phyloP scores from a whole-genome alignment of 1,140 invertebrate genomes.

The Riptortus pedestris region DNA sequence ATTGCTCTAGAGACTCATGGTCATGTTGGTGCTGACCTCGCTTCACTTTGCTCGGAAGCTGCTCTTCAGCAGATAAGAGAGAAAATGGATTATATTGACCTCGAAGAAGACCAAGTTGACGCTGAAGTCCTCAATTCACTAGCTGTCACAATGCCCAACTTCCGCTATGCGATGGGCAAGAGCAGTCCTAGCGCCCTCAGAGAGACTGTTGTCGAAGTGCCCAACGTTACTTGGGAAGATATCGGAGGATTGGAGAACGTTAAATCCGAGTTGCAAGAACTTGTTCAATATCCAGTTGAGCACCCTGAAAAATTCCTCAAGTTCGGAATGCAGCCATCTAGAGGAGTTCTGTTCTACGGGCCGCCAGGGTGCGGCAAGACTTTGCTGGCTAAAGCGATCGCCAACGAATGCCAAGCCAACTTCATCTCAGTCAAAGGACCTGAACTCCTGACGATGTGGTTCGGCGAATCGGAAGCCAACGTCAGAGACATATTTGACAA shows the following conservation, averaged over 20 bases:
- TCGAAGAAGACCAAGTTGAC: conserved; percentile 98
- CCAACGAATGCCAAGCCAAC: conserved; percentile 98
- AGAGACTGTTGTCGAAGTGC: conserved; percentile 84
- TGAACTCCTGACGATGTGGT: conserved; percentile 99
- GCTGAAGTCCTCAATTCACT: conserved; percentile 95
- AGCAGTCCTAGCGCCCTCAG: conserved; percentile 93
- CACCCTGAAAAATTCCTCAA: conserved; percentile 99
- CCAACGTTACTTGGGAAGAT: conserved; percentile 62
- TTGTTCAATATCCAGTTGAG: conserved; percentile 97
- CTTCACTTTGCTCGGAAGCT: conserved; percentile 97
- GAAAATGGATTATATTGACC: conserved; percentile 99
- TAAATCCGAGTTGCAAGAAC: conserved; percentile 91
- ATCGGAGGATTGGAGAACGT: conserved; percentile 93
- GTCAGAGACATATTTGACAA: conserved; percentile 98
- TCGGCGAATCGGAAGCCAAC: conserved; percentile 98
- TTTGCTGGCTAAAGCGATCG: conserved; percentile 82
- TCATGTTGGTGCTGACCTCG: conserved; percentile 96
- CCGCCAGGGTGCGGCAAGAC: conserved; percentile 95
- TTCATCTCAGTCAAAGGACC: conserved; percentile 99
- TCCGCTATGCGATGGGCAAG: conserved; percentile 97
- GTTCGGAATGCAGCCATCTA: conserved; percentile 98
- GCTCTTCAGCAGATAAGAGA: conserved; percentile 98
- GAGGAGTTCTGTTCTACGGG: conserved; percentile 95
- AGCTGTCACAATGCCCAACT: conserved; percentile 96
- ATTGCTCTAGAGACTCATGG: conserved; percentile 95